Base-by-base conservation (phyloP, 2,888 invertebrate genomes). In the Tridacna crocea region DNA sequence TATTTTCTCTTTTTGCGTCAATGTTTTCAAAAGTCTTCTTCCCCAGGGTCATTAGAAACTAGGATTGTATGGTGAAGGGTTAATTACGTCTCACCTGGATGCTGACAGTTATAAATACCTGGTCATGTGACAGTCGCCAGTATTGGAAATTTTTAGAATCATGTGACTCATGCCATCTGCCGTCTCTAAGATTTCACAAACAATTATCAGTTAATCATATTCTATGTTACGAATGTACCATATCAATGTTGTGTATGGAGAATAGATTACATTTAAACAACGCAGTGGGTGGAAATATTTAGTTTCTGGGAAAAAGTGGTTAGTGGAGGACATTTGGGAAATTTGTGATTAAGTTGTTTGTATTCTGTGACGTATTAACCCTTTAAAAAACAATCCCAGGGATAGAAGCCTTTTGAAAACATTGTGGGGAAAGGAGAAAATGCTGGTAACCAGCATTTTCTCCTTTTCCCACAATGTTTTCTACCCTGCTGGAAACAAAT, bases 141-240 rank as follows among this genome's bases (percentile, higher is more conserved):
- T 70, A 70, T 70, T 70, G 70, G 70, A 70, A 70, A 70, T 70
- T 70, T 22, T 66, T 51, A 58, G 48, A 55, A 55, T 68, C 76
- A 76, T 76, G 76, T 77, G 77, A 77, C 77, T 60, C 46, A 61
- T 58, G 46, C 58, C 77, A 77, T 77, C 77, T 77, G 77, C 61
- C 70, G 77, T 70, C 46, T 70, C 70, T 22, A 70, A 51, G 70
- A 70, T 70, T 51, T 26, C 26, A 47, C 48, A 70, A 70, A 70
- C 61, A 61, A 61, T 22, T 61, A 61, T n/a, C 19, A 22, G 61
- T 22, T 61, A 61, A n/a, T 61, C 61, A 22, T 22, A 4, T 61
- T 13, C 13, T 13, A n/a, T 61, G 24, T 61, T 4, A 61, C 26
- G 61, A 61, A 61, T n/a, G 13, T 61, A 22, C 19, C 26, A 22